These are phyloP conservation scores for Caerostris darwini DNA, from an alignment of 1,140 invertebrate genomes.

Conservation along the genomic window DNA sequence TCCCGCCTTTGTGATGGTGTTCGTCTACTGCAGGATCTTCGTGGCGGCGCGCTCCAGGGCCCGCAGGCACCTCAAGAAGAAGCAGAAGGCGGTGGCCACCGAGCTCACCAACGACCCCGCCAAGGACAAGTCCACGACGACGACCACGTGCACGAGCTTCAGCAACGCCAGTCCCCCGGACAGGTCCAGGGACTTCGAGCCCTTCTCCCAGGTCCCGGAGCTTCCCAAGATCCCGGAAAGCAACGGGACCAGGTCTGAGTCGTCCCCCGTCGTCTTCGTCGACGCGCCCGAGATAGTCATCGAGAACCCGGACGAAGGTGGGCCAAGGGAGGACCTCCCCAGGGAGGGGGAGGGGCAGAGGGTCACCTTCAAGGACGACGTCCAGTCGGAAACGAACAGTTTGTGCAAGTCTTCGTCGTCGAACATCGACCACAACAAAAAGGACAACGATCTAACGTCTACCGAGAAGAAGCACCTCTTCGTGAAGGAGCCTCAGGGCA, in stretches of 20 bases:
- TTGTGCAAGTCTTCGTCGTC: constrained; percentile 63
- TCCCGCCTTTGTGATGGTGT: constrained; percentile 98
- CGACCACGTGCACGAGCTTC: constrained; percentile 79
- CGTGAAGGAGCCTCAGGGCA: neutral
- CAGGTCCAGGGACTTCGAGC: constrained; percentile 53
- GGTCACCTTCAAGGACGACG: constrained; percentile 49
- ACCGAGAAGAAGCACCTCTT: neutral
- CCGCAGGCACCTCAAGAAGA: constrained; percentile 83
- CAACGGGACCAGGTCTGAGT: constrained; percentile 49
- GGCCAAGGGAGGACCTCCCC: neutral
- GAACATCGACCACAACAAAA: neutral
- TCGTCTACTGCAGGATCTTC: constrained; percentile 99
- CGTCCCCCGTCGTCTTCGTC: constrained; percentile 4
- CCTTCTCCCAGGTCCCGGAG: constrained; percentile 11
- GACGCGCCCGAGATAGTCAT: constrained; percentile 68
- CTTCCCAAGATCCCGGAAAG: constrained; percentile 57
- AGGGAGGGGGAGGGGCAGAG: neutral
- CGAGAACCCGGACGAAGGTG: constrained; percentile 31
- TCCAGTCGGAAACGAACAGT: constrained; percentile 13
- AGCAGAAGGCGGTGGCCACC: constrained; percentile 31
- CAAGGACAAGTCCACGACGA: constrained; percentile 79
- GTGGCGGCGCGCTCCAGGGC: constrained; percentile 95
- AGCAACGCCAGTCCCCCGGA: constrained; percentile 80
- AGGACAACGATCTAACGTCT: neutral
- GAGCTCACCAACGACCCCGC: constrained; percentile 75